Base-by-base conservation (phyloP, 2,113 vertebrate genomes). In the Prunella himalayana region DNA sequence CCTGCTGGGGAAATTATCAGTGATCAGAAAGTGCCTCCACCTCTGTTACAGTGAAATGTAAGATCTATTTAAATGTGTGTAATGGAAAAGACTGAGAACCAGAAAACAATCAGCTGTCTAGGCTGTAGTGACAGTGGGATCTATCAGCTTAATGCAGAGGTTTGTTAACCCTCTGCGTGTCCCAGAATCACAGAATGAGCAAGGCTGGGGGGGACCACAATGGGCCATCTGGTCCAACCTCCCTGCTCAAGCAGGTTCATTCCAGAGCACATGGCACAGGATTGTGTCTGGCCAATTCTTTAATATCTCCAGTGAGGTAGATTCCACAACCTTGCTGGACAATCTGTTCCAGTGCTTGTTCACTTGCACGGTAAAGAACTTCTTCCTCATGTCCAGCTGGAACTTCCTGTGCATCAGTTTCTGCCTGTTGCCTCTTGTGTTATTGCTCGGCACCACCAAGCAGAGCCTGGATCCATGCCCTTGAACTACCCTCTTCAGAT, bases 391-490 rank as follows among this genome's bases (percentile, higher is more conserved):
- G 10, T 53, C 3, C 61, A 53, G 39, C 3, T 73, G 39, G 27
- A 73, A n/a, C 10, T 51, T 53, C 23, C 23, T 31, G 16, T 41
- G n/a, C 28, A 30, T 25, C 15, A n/a, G 13, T 51, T 45, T 75
- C 7, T 60, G 18, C 15, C 10, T 0, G 0, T 15, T 45, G n/a
- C 16, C 45, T 66, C 39, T 39, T 68, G 13, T 39, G 28, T 8
- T 51, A 13, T 23, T 80, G 31, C 15, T 50, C 0, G 0, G 59
- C 44, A 72, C 13, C 22, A 28, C 44, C 1, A 4, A 37, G 31
- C 4, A 72, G 8, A 57, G 22, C 59, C 77, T 60, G 53, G 39
- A 16, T 59, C 33, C 15, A 13, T 13, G 10, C 7, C 28, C 16
- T 66, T 60, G 60, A 37, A 51, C 7, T 2, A 13, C 10, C 4